Base-by-base conservation (phyloP, 2,888 invertebrate genomes). In the Tortricodes alternella region DNA sequence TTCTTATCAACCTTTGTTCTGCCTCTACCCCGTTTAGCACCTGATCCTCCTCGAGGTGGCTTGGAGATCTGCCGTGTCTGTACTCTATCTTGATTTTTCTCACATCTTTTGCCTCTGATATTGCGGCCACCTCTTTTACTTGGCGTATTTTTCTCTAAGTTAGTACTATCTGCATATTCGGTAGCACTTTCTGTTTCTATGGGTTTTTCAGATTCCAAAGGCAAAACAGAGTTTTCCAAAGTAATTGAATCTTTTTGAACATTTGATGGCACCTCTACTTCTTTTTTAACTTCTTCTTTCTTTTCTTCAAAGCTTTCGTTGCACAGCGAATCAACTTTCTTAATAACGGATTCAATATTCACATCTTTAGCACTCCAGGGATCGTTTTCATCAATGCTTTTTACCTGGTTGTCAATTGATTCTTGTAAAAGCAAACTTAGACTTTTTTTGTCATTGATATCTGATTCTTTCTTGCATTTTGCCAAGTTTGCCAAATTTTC, bases 341-440 rank as follows among this genome's bases (percentile, higher is more conserved):
- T 95, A 60, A 96, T 96, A 1, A 96, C 96, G 15, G 95, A 95
- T 65, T 96, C 95, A 62, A 95, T 95, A 70, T 95, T 95, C 1
- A 95, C 92, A 71, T 95, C 95, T 78, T 95, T 95, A 4, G 94
- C 94, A 27, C 94, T 94, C 95, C 95, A 96, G 65, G 94, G 94
- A 75, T 95, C 95, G 68, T 92, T 94, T 72, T 95, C 95, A 67
- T 95, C 94, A 64, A 94, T 92, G 76, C 80, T 87, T 74, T 91
- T 92, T 49, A 85, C 76, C 46, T 82, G 79, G 60, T 39, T 64
- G 41, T 59, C 63, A 48, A 49, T 46, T 27, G 48, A 13, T 55
- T 59, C 60, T 62, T 44, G 65, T 57, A 51, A 51, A 53, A 56
- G 60, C 55, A 58, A 49, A 60, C 48, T 53, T 18, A 37, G 62